A percentile compares a stretch with the other conserved stretches of the same genome.
Conservation (phyloP, 2,113 vertebrate genomes). For the Nibea coibor region DNA sequence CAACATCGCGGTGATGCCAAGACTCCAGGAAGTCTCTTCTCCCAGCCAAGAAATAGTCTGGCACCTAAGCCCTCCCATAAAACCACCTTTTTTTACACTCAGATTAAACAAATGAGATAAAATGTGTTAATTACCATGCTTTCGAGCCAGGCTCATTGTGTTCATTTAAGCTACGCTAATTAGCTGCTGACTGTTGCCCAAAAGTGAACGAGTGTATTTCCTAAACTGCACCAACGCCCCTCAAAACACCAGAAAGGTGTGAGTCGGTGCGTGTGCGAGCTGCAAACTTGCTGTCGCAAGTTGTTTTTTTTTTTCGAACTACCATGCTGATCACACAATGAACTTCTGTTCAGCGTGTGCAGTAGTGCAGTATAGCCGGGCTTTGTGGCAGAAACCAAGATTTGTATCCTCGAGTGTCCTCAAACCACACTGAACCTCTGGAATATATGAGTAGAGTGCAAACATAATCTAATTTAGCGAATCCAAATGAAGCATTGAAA, state of each 20-base stretch:
- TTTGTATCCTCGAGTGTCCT: constrained; percentile 37
- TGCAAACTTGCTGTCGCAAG: constrained; percentile 1
- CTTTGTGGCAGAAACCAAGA: constrained; percentile 33
- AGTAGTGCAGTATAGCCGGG: constrained; percentile 10
- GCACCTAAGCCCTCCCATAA: neutral
- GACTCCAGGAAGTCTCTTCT: neutral
- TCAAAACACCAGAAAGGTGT: neutral
- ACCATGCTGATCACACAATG: constrained; percentile 20
- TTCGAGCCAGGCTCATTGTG: neutral
- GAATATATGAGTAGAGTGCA: constrained; percentile 46
- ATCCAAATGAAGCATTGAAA: constrained; percentile 55
- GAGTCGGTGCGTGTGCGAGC: neutral
- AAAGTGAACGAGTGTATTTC: neutral
- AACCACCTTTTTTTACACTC: neutral
- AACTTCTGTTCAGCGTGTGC: constrained; percentile 32
- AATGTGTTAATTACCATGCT: neutral
- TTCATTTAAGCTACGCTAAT: neutral
- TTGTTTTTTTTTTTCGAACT: constrained; percentile 1
- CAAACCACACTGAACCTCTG: constrained; percentile 46
- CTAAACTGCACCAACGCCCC: neutral
- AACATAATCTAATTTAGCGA: constrained; percentile 51
- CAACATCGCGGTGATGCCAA: neutral
- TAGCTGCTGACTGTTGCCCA: neutral
- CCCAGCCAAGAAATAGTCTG: neutral
- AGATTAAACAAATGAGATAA: neutral